Evolutionary conservation across 2,888 invertebrate species (phyloP).

Genomic region (Eristalis intricaria): DNA sequence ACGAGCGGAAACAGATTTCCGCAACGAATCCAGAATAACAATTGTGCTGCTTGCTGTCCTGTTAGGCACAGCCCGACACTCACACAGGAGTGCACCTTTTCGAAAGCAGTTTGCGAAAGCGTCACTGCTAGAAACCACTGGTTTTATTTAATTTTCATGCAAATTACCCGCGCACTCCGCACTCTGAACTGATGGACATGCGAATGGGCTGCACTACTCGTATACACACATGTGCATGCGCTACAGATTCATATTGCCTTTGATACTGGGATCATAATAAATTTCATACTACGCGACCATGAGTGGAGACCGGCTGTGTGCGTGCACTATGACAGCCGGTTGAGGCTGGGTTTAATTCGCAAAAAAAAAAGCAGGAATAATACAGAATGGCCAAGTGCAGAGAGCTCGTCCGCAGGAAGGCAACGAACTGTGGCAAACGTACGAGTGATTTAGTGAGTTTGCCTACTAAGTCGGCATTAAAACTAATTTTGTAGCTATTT

Average conservation of each 20-base stretch:
- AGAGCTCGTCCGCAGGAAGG: slow-evolving; percentile 7
- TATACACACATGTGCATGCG: not conserved
- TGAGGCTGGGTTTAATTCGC: slow-evolving; percentile 18
- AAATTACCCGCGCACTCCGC: slow-evolving; percentile 57
- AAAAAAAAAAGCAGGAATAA: not conserved
- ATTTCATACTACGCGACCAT: slow-evolving; percentile 53
- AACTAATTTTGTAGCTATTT: slow-evolving; percentile 45
- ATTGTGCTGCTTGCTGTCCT: slow-evolving; percentile 54
- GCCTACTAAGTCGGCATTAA: slow-evolving; percentile 20
- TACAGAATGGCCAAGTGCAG: not conserved
- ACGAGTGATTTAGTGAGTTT: slow-evolving; percentile 27
- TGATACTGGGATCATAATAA: slow-evolving; percentile 24
- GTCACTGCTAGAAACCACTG: slow-evolving; percentile 59
- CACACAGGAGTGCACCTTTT: slow-evolving; percentile 15
- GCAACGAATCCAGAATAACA: slow-evolving; percentile 72
- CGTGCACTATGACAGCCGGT: not conserved
- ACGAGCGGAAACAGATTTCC: slow-evolving; percentile 72
- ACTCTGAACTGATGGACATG: slow-evolving; percentile 6
- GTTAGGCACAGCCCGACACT: not conserved
- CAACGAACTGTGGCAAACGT: slow-evolving; percentile 8
- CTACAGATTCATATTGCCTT: not conserved
- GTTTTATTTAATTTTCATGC: slow-evolving; percentile 72
- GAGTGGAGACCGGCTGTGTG: slow-evolving; percentile 16
- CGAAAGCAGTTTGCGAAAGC: slow-evolving; percentile 49
- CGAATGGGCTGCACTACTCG: slow-evolving; percentile 4